A percentile compares a stretch with the other conserved stretches of the same genome.
These are phyloP conservation scores for Reinhardtius hippoglossoides DNA, from an alignment of 2,113 vertebrate species.

Conservation along the genomic window DNA sequence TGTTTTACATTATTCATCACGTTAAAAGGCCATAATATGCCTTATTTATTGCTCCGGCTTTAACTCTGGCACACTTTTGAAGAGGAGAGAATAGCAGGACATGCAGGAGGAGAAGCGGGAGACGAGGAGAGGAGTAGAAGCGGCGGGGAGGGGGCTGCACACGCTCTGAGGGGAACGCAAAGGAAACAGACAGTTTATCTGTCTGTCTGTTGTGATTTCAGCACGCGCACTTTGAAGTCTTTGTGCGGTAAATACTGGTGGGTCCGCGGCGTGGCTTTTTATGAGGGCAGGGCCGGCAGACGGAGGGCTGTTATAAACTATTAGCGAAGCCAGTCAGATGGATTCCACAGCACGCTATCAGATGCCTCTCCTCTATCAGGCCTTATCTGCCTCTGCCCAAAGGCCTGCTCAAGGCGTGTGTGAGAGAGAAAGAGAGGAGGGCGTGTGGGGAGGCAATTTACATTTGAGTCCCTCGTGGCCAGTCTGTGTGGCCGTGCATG, in stretches of 20 bases:
- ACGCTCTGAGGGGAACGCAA: constrained; percentile 52
- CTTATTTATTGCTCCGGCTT: constrained; percentile 80
- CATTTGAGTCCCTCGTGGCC: constrained; percentile 61
- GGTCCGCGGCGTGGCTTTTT: constrained; percentile 44
- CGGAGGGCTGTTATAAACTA: constrained; percentile 56
- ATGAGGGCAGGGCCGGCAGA: constrained; percentile 66
- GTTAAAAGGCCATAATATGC: constrained; percentile 83
- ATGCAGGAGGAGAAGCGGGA: constrained; percentile 13
- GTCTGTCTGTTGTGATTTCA: constrained; percentile 72
- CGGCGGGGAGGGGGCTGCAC: background rate
- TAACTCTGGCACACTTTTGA: constrained; percentile 63
- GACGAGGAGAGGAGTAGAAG: background rate
- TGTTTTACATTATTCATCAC: constrained; percentile 84
- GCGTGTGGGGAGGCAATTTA: constrained; percentile 63
- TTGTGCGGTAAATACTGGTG: constrained; percentile 66
- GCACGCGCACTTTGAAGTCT: constrained; percentile 71
- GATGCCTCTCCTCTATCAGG: constrained; percentile 51
- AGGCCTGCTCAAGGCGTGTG: constrained; percentile 59
- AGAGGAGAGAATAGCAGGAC: constrained; percentile 41
- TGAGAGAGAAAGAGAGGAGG: constrained; percentile 47
- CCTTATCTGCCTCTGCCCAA: constrained; percentile 72
- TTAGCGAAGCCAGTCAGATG: constrained; percentile 48
- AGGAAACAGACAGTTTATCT: constrained; percentile 78
- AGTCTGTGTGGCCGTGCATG: constrained; percentile 19
- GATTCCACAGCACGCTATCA: constrained; percentile 69